phyloP scores from a whole-genome alignment of 2,888 invertebrate genomes.

The Chrysomela aeneicollis region DNA sequence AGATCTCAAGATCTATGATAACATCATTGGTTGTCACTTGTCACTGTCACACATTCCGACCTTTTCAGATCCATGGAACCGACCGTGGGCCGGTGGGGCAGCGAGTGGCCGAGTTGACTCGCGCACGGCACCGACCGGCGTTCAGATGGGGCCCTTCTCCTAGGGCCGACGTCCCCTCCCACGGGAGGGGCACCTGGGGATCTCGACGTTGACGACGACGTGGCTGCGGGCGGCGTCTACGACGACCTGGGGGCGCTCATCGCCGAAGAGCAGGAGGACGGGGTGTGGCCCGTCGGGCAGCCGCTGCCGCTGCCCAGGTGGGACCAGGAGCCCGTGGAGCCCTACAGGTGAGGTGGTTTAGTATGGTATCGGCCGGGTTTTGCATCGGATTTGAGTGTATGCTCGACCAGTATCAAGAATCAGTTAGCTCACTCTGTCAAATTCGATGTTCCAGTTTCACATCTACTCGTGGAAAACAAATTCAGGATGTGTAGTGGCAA shows the following conservation, averaged over 20 bases:
- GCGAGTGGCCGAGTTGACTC: slow-evolving; percentile 99
- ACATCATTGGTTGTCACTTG: too few species aligned
- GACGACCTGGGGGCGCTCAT: slow-evolving; percentile 47
- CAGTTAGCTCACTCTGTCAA: too few species aligned
- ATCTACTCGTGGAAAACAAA: too few species aligned
- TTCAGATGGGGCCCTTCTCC: slow-evolving; percentile 59
- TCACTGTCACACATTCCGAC: not conserved
- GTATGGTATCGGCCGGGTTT: too few species aligned
- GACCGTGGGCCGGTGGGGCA: slow-evolving; percentile 89
- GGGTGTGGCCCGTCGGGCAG: slow-evolving; percentile 73
- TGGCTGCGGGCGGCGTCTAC: slow-evolving; percentile 25
- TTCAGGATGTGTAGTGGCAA: too few species aligned
- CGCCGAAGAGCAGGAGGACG: slow-evolving; percentile 61
- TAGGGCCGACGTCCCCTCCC: slow-evolving; percentile 47
- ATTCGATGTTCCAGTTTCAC: too few species aligned
- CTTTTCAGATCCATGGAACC: slow-evolving; percentile 68
- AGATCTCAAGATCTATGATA: too few species aligned
- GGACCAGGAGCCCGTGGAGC: slow-evolving; percentile 63
- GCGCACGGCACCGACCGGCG: slow-evolving; percentile 68
- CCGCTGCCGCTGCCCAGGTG: slow-evolving; percentile 82
- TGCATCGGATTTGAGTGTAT: too few species aligned
- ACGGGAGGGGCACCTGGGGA: slow-evolving; percentile 41
- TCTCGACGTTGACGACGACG: slow-evolving; percentile 26
- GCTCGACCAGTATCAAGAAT: too few species aligned
- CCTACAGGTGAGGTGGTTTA: slow-evolving; percentile 54